A percentile compares a stretch with the other conserved stretches of the same genome.
These are phyloP conservation scores for Phengaris alcon DNA, from an alignment of 2,888 invertebrate genomes.

Conservation along the genomic window DNA sequence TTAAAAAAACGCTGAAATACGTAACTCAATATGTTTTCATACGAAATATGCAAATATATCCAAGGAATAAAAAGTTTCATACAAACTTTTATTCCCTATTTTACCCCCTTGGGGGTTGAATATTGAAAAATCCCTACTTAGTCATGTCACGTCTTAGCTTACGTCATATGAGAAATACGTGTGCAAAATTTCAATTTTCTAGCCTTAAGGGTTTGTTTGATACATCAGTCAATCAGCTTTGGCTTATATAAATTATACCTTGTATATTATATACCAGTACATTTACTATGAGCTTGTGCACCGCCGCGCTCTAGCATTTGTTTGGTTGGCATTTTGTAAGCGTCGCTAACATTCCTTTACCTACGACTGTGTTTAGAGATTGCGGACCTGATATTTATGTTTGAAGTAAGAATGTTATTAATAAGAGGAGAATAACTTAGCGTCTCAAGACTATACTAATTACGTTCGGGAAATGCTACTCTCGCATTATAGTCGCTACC, in stretches of 20 bases:
- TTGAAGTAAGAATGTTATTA: slow-evolving; percentile 46
- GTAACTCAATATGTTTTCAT: too few species aligned
- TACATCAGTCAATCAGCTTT: too few species aligned
- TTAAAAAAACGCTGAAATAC: too few species aligned
- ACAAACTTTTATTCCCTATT: too few species aligned
- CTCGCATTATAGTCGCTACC: slow-evolving; percentile 36
- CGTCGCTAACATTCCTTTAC: slow-evolving; percentile 37
- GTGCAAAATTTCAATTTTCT: too few species aligned
- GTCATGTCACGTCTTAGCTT: too few species aligned
- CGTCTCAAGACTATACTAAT: slow-evolving; percentile 50
- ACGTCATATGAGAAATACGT: too few species aligned
- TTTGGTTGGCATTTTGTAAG: slow-evolving; percentile 34
- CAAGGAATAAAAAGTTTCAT: too few species aligned
- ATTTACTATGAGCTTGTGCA: slow-evolving; percentile 7
- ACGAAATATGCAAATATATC: too few species aligned
- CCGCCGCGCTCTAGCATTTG: slow-evolving; percentile 8
- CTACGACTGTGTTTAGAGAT: slow-evolving; percentile 40
- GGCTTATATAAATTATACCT: neutral
- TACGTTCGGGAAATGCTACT: slow-evolving; percentile 41
- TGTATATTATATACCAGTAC: neutral
- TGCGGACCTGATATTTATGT: slow-evolving; percentile 41
- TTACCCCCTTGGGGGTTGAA: too few species aligned
- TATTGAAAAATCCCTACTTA: too few species aligned
- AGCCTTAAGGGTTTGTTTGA: too few species aligned
- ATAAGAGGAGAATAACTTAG: slow-evolving; percentile 44